Conservation (phyloP, 2,888 invertebrate genomes). For the Dynastes maya region DNA sequence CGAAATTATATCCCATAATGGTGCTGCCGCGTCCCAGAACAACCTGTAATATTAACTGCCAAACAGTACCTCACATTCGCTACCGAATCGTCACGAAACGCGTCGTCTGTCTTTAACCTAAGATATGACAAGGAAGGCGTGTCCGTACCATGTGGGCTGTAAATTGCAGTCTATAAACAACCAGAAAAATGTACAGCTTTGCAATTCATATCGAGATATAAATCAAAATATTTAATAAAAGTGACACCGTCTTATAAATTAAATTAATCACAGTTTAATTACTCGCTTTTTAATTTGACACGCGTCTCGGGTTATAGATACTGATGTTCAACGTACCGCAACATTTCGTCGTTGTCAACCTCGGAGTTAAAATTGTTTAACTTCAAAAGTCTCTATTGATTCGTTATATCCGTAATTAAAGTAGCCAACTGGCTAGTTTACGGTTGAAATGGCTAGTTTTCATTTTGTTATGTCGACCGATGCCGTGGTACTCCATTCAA, state of each 20-base stretch:
- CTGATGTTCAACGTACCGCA: constrained; percentile 35
- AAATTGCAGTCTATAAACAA: constrained; percentile 14
- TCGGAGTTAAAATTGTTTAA: constrained; percentile 37
- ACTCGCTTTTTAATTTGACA: constrained; percentile 28
- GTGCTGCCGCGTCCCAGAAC: too few species aligned
- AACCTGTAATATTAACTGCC: too few species aligned
- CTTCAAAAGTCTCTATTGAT: constrained; percentile 41
- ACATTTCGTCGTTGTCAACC: constrained; percentile 39
- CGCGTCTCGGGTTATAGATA: constrained; percentile 22
- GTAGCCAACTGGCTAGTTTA: constrained; percentile 25
- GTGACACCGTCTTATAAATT: constrained; percentile 46
- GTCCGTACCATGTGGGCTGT: constrained; percentile 19
- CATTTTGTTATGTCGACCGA: constrained; percentile 25
- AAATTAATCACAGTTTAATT: constrained; percentile 45
- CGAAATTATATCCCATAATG: too few species aligned
- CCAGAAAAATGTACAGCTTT: constrained; percentile 16
- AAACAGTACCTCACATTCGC: too few species aligned
- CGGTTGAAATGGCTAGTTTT: constrained; percentile 37
- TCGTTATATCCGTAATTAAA: constrained; percentile 40
- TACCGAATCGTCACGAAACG: too few species aligned
- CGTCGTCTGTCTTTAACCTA: background rate
- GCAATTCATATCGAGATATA: constrained; percentile 28
- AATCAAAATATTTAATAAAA: constrained; percentile 44
- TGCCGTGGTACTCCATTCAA: constrained; percentile 39
- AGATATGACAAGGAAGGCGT: constrained; percentile 2